phyloP scores from a whole-genome alignment of 2,113 vertebrate genomes.

The Lanius collurio region DNA sequence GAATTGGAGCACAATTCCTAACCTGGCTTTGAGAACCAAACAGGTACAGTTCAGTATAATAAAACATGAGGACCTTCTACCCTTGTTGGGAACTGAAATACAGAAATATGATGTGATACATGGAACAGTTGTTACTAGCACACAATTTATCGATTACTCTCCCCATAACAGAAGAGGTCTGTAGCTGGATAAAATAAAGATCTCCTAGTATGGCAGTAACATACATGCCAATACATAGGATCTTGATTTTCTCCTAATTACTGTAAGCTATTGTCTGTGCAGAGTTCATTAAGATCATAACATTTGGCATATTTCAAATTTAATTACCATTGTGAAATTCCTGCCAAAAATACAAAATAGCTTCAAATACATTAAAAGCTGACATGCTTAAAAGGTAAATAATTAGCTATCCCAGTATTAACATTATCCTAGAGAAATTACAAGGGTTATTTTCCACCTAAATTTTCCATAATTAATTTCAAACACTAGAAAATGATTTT shows the following conservation, averaged over 20 bases:
- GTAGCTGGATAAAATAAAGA: not conserved
- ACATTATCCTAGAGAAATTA: not conserved
- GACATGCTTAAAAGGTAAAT: not conserved
- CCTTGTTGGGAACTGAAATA: constrained; percentile 1
- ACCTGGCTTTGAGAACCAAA: not conserved
- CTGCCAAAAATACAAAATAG: not conserved
- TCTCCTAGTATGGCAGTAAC: not conserved
- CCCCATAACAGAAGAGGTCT: not conserved
- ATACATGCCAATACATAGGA: not conserved
- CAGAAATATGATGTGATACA: constrained; percentile 46
- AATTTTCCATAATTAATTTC: not conserved
- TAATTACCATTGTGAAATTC: not conserved
- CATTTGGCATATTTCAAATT: not conserved
- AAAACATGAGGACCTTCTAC: not conserved
- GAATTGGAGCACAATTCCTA: constrained; percentile 17
- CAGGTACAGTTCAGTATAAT: not conserved
- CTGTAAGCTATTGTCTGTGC: not conserved
- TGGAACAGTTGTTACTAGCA: not conserved
- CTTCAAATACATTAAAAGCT: not conserved
- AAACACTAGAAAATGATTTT: not conserved
- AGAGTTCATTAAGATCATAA: not conserved
- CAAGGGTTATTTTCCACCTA: not conserved
- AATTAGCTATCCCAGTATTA: not conserved
- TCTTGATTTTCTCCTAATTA: not conserved
- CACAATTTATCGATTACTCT: not conserved